These are phyloP conservation scores for Mesorhabditis sp. DNA, from an alignment of 2,888 invertebrate genomes.

Conservation along the genomic window DNA sequence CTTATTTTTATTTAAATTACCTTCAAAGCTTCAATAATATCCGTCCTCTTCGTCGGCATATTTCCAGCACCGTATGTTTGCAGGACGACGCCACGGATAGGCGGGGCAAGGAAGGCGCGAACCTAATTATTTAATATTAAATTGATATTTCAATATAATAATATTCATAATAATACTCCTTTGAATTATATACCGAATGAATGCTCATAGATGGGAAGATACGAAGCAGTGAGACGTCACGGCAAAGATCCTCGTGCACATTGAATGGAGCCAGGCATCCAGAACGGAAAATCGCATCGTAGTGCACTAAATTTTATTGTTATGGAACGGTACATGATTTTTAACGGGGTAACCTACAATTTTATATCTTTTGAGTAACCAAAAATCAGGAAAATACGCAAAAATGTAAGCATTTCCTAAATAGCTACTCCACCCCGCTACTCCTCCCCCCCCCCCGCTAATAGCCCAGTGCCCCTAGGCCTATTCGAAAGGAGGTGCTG, in stretches of 20 bases:
- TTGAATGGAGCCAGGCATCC: conserved; percentile 64
- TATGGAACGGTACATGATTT: background rate
- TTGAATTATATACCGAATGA: conserved; percentile 65
- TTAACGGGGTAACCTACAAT: background rate
- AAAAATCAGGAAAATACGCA: no score
- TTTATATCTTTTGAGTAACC: no score
- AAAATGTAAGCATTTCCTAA: no score
- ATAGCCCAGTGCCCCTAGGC: no score
- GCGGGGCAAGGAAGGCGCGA: conserved; percentile 67
- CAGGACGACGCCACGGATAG: conserved; percentile 78
- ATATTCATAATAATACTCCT: background rate
- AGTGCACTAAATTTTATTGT: conserved; percentile 65
- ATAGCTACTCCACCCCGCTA: no score
- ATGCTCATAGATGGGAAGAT: conserved; percentile 86
- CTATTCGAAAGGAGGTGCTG: no score
- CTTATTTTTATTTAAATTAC: conserved; percentile 60
- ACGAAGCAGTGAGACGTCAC: conserved; percentile 79
- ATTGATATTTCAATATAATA: background rate
- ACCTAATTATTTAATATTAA: conserved; percentile 55
- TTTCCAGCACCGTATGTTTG: conserved; percentile 92
- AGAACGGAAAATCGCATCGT: conserved; percentile 68
- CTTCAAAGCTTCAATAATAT: conserved; percentile 69
- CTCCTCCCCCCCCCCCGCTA: no score
- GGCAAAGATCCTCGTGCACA: conserved; percentile 73
- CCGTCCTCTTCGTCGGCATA: conserved; percentile 78